Percentiles rank a stretch among this genome's conserved stretches.
phyloP scores from a whole-genome alignment of 2,888 invertebrate species.

The Erebia ligea region DNA sequence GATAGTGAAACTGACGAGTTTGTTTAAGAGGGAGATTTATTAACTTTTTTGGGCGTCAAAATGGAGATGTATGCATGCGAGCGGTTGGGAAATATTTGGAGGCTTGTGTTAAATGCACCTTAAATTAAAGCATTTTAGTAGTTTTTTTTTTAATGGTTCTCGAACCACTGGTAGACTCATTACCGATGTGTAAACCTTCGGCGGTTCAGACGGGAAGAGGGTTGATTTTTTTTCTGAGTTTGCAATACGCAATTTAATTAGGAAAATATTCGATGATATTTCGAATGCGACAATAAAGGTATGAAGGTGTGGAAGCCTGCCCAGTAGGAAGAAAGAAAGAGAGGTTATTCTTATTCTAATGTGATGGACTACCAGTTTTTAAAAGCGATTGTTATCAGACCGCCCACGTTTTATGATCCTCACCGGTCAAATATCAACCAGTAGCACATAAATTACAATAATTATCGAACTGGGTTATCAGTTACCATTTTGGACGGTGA shows the following conservation, averaged over 20 bases:
- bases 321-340: no score
- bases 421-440: constrained; percentile 14
- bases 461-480: constrained; percentile 4
- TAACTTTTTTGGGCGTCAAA: constrained; percentile 26
- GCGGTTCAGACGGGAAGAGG: not conserved
- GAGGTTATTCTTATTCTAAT: not conserved
- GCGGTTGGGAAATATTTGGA: constrained; percentile 11
- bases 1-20: constrained; percentile 45
- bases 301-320: no score
- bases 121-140: constrained; percentile 13
- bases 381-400: constrained; percentile 7
- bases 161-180: not conserved
- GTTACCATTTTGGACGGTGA: not conserved
- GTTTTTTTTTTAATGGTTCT: constrained; percentile 1
- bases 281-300: no score
- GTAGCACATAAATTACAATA: constrained; percentile 14
- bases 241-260: no score
- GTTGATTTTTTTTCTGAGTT: no score
- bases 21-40: constrained; percentile 29
- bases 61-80: constrained; percentile 23
- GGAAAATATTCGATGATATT: no score
- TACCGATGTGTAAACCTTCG: not conserved
- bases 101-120: constrained; percentile 11
- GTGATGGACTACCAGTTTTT: constrained; percentile 13
- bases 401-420: constrained; percentile 13